These are phyloP conservation scores for Eueremaeus valkanovi DNA, from an alignment of 2,888 invertebrate genomes.

Conservation along the genomic window DNA sequence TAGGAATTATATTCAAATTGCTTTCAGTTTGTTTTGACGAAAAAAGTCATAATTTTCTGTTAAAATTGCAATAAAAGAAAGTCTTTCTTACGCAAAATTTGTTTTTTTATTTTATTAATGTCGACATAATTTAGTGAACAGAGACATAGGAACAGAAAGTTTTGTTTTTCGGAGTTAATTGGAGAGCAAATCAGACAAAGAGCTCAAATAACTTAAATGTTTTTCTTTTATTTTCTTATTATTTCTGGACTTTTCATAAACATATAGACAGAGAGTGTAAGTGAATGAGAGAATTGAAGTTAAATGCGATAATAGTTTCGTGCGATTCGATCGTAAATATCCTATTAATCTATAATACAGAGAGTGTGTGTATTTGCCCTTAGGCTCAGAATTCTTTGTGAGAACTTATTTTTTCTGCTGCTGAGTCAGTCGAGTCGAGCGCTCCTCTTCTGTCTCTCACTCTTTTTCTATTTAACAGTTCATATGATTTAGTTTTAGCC, in stretches of 20 bases:
- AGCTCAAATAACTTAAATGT: neutral
- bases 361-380: neutral
- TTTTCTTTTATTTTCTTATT: too few species aligned
- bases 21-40: too few species aligned
- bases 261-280: neutral
- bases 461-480: slow-evolving; percentile 9
- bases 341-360: neutral
- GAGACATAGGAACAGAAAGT: too few species aligned
- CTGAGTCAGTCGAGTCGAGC: neutral
- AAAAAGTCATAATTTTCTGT: too few species aligned
- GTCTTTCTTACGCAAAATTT: too few species aligned
- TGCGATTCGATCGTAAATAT: neutral
- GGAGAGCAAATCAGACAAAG: neutral
- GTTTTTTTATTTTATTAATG: too few species aligned
- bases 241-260: neutral
- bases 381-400: neutral
- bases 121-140: too few species aligned
- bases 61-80: too few species aligned
- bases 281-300: neutral
- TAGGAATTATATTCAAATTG: too few species aligned
- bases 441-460: neutral
- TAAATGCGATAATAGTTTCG: slow-evolving; percentile 25
- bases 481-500: slow-evolving; percentile 1
- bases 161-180: neutral
- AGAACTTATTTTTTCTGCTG: neutral